These are phyloP conservation scores for Zophobas morio DNA, from an alignment of 1,140 invertebrate genomes.

Conservation along the genomic window DNA sequence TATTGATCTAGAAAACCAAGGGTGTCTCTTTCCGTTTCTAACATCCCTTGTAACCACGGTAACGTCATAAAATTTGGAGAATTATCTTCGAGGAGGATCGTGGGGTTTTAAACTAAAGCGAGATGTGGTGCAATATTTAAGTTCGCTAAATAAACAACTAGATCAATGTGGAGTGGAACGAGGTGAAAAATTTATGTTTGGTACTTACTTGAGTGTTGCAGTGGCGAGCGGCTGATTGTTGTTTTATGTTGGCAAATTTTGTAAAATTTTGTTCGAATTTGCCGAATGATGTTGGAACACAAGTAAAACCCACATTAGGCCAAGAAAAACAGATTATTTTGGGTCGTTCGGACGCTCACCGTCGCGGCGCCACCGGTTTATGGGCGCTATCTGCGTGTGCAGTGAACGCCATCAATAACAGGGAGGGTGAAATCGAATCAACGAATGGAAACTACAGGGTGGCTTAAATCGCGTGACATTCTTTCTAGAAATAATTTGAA, in stretches of 20 bases:
- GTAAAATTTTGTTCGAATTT: slow-evolving; percentile 6
- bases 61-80: slow-evolving; percentile 10
- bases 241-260: slow-evolving; percentile 15
- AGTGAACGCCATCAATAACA: slow-evolving; percentile 32
- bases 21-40: slow-evolving; percentile 31
- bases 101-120: neutral
- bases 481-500: neutral
- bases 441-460: neutral
- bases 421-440: neutral
- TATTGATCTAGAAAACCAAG: slow-evolving; percentile 36
- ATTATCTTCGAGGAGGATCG: neutral
- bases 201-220: slow-evolving; percentile 7
- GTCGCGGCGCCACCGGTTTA: slow-evolving; percentile 41
- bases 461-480: neutral
- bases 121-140: neutral
- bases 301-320: slow-evolving; percentile 44
- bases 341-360: slow-evolving; percentile 27
- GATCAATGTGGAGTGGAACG: neutral
- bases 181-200: slow-evolving; percentile 3
- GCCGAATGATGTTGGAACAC: slow-evolving; percentile 1
- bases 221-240: slow-evolving; percentile 12
- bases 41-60: slow-evolving; percentile 44
- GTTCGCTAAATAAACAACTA: neutral
- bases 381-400: slow-evolving; percentile 29
- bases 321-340: slow-evolving; percentile 31